Base-by-base conservation (phyloP, 2,888 invertebrate genomes). In the Cyclophora albipunctata region DNA sequence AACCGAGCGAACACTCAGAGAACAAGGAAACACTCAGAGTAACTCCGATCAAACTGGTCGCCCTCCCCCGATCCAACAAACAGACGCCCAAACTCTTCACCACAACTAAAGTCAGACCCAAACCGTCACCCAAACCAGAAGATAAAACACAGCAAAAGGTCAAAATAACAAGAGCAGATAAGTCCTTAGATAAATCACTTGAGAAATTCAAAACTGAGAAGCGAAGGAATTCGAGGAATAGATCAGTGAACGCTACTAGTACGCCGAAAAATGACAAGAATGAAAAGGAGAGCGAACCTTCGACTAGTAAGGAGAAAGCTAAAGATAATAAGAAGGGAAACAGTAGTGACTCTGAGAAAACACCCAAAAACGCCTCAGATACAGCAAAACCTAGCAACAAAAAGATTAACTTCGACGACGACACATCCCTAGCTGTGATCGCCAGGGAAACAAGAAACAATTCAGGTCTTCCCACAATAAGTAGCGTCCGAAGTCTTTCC, bases 391-490 rank as follows among this genome's bases (percentile, higher is more conserved):
- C 64, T 5, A 47, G 52, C 0, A 82, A 34, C 5, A 43, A 77
- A 62, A 60, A 66, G 4, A 47, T 69, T 2, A 63, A 69, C 7
- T 70, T 73, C 37, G 84, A 85, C 35, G 84, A 87, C 42, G 71
- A 86, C 48, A 74, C 69, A 3, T 75, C 66, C n/a, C 56, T 83
- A 50, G 79, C 82, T 0, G 66, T 69, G 0, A 51, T 82, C 34
- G 78, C 81, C 7, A 67, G 75, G 3, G 71, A 73, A 49, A 59
- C 61, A 3, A 66, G 49, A 37, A 64, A 62, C 5, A 47, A 61
- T 2, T 41, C 52, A n/a, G 68, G 76, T 0, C 61, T 81, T 2
- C 86, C 87, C 0, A 84, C 83, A 0, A 85, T 84, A 7, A 84
- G 72, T 51, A 73, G 73, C 47, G 81, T 84, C 0, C 60, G 79